Base-by-base conservation (phyloP, 35 echinoderm and acorn worm species). In the Lytechinus pictus region DNA sequence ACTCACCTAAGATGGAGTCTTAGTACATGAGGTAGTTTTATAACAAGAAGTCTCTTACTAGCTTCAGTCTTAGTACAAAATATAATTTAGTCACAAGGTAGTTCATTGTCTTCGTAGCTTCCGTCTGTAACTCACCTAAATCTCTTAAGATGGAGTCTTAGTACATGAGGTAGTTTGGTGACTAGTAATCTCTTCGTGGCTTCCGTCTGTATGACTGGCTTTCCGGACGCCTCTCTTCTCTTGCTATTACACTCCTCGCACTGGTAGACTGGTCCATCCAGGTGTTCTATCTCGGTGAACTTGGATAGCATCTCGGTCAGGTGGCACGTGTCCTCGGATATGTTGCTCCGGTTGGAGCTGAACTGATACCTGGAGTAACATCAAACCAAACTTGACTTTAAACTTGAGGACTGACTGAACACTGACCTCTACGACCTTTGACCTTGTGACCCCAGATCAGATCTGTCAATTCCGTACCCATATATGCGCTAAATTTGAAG, bases 271-370 rank as follows among this genome's bases (percentile, higher is more conserved):
- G 92, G 55, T 2, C 98, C 97, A 52, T 97, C 98, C 4, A 99
- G 97, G 24, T 97, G 28, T 51, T 99, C 98, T 5, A 97, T 88
- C 94, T 99, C 98, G 3, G 98, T 99, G 56, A 99, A 99, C 95
- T 97, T 97, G 24, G 96, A 53, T 53, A 99, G 95, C 98, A 99
- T 99, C 72, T 99, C 98, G 27, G 94, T 97, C 51, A 99, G 87
- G 8, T 96, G 98, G 86, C 98, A 99, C 79, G 86, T 97, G 52
- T 97, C 95, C 54, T 98, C 96, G 4, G 97, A 98, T 33, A 96
- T 86, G 51, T 89, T 97, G 56, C 96, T 97, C 8, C 97, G 94
- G 79, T 94, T 96, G 89, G 95, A 95, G 54, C 96, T 98, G 53
- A 98, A 97, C 94, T 98, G 97, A 57, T 98, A 97, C 54, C 96